phyloP scores from a whole-genome alignment of 1,140 invertebrate species.

The Halyomorpha halys region DNA sequence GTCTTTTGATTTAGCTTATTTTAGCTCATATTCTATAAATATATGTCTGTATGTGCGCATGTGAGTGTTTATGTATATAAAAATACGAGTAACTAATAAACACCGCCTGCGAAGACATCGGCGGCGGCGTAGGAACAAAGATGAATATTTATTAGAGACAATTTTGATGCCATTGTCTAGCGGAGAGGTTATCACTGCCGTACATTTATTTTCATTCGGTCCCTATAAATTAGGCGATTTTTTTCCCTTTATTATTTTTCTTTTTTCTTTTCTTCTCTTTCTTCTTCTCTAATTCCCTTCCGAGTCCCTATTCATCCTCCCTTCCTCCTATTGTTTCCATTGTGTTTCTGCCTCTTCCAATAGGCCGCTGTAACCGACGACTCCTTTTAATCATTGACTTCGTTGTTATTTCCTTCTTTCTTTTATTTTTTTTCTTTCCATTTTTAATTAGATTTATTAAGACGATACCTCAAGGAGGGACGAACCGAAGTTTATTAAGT shows the following conservation, averaged over 20 bases:
- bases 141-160: constrained; percentile 6
- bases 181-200: not conserved
- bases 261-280: not conserved
- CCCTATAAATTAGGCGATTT: constrained; percentile 6
- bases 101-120: too few species aligned
- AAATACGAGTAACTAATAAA: too few species aligned
- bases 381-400: constrained; percentile 2
- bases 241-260: not conserved
- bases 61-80: too few species aligned
- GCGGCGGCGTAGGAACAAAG: not conserved
- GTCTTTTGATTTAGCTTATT: too few species aligned
- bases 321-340: constrained; percentile 5
- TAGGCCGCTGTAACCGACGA: not conserved
- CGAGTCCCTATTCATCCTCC: constrained; percentile 1
- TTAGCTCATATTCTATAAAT: too few species aligned
- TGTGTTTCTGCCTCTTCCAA: not conserved
- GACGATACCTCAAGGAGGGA: too few species aligned
- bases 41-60: too few species aligned
- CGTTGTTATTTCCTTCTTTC: not conserved
- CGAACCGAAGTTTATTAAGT: too few species aligned
- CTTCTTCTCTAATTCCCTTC: not conserved
- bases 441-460: constrained; percentile 10
- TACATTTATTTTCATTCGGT: constrained; percentile 5
- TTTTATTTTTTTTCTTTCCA: not conserved
- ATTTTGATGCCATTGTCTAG: not conserved